Evolutionary conservation across 2,888 invertebrate genomes (phyloP).

Genomic region (Eilema griseolum): DNA sequence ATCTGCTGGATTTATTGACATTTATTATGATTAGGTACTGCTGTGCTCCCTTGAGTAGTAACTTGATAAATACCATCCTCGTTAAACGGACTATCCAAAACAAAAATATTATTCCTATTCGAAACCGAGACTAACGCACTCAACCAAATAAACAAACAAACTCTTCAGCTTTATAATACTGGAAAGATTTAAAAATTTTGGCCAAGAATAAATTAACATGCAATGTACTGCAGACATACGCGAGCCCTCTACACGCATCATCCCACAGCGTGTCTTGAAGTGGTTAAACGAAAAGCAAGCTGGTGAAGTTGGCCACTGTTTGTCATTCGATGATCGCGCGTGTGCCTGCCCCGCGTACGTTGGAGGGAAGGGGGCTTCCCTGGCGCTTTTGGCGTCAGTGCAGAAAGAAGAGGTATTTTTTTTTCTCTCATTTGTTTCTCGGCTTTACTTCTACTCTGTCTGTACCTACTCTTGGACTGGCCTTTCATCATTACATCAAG

Average conservation of each 20-base stretch:
- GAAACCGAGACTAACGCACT: too few relatives aligned
- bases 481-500: too few relatives aligned
- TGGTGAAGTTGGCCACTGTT: conserved; percentile 67
- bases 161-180: too few relatives aligned
- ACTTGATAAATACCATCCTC: too few relatives aligned
- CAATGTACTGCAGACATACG: conserved; percentile 14
- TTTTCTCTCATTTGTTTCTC: neutral
- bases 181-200: neutral
- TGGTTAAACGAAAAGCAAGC: conserved; percentile 63
- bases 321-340: conserved; percentile 77
- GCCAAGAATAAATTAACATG: neutral
- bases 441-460: too few relatives aligned
- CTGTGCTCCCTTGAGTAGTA: too few relatives aligned
- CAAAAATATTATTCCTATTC: too few relatives aligned
- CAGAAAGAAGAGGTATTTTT: conserved; percentile 76
- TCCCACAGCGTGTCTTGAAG: conserved; percentile 59
- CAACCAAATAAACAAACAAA: too few relatives aligned
- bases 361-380: conserved; percentile 93
- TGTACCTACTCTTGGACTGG: too few relatives aligned
- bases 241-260: conserved; percentile 49
- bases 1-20: too few relatives aligned
- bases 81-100: too few relatives aligned
- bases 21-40: too few relatives aligned
- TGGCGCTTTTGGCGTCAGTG: conserved; percentile 87
- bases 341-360: conserved; percentile 87